These are phyloP conservation scores for Psettodes erumei DNA, from an alignment of 2,113 vertebrate species.

Conservation along the genomic window DNA sequence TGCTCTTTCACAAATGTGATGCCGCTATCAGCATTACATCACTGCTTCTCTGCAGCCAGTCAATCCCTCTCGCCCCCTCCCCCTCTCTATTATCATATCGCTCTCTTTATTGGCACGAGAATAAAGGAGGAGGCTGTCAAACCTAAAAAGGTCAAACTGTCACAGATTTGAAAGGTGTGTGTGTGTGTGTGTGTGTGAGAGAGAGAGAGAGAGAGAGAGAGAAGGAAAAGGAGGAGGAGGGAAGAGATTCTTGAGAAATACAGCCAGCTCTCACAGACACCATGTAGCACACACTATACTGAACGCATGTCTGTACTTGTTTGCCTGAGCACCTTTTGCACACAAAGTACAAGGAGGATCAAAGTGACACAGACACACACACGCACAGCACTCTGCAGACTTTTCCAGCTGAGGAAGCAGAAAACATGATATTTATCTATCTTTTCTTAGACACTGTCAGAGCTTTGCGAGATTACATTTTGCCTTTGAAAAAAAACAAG, in stretches of 20 bases:
- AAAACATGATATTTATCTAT: neutral
- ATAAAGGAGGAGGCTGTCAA: constrained; percentile 2
- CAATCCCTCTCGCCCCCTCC: neutral
- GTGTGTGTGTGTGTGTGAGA: neutral
- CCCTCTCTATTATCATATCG: too few relatives aligned
- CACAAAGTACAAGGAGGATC: neutral
- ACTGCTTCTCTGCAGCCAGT: constrained; percentile 70
- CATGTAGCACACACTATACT: neutral
- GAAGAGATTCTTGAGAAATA: neutral
- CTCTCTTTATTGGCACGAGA: constrained; percentile 31
- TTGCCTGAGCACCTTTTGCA: neutral
- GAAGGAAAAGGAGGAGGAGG: neutral
- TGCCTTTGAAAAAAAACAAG: neutral
- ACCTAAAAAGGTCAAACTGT: neutral
- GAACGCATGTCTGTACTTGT: constrained; percentile 1
- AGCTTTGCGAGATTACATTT: neutral
- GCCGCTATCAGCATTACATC: constrained; percentile 79
- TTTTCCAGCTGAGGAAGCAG: neutral
- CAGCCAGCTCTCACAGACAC: neutral
- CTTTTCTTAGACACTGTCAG: neutral
- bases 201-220: neutral
- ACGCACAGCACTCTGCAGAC: neutral
- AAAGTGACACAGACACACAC: neutral
- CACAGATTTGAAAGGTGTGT: neutral
- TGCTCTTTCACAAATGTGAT: constrained; percentile 70